Evolutionary conservation across 2,797 vertebrate genomes (phyloP).

Genomic region (Huso huso): DNA sequence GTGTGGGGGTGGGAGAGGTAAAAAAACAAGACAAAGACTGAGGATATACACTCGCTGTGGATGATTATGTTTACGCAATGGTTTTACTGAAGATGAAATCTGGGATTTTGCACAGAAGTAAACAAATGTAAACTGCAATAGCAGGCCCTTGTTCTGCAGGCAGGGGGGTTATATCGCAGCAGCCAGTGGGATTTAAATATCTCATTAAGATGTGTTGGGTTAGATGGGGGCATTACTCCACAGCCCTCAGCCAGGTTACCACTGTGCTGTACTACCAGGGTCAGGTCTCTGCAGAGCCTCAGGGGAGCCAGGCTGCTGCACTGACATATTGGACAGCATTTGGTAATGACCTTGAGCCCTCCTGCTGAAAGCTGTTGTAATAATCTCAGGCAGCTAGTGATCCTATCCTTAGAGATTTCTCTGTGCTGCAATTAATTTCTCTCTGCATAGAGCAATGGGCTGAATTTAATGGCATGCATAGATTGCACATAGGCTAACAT

Average conservation of each 20-base stretch:
- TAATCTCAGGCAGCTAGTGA: not conserved
- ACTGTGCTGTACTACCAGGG: not conserved
- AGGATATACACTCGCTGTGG: no score
- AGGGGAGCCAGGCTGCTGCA: not conserved
- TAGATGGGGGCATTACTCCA: not conserved
- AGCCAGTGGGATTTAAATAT: not conserved
- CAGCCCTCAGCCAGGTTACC: not conserved
- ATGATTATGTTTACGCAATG: no score
- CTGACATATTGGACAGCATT: not conserved
- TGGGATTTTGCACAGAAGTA: not conserved
- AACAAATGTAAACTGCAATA: not conserved
- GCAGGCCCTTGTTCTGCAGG: not conserved
- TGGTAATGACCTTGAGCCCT: conserved; percentile 19
- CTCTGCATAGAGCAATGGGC: no score
- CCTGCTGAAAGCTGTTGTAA: not conserved
- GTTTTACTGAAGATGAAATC: not conserved
- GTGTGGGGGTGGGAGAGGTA: no score
- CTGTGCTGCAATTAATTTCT: not conserved
- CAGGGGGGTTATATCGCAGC: not conserved
- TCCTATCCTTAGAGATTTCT: not conserved
- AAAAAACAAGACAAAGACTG: no score
- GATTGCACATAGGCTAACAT: no score
- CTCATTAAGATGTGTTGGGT: not conserved
- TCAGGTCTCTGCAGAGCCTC: not conserved
- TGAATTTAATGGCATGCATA: no score